These are phyloP conservation scores for Ochropacha duplaris DNA, from an alignment of 2,888 invertebrate genomes.

Conservation along the genomic window DNA sequence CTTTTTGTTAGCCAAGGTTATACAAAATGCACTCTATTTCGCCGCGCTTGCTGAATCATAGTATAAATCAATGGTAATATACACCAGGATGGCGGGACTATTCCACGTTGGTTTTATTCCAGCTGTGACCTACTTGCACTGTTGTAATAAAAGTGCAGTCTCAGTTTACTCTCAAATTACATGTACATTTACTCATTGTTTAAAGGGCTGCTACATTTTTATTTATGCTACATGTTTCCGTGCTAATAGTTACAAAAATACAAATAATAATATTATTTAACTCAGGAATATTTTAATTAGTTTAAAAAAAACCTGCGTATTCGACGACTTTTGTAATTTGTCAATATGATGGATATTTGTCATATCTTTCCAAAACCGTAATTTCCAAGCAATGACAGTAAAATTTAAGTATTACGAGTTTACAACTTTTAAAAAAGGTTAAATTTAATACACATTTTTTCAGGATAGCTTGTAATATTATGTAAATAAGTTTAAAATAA, in stretches of 20 bases:
- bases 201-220: constrained; percentile 1
- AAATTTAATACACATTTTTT: neutral
- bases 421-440: neutral
- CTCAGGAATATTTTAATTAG: no score
- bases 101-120: constrained; percentile 34
- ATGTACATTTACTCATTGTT: constrained; percentile 21
- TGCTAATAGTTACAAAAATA: no score
- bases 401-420: neutral
- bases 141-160: constrained; percentile 43
- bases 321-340: no score
- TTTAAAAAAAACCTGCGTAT: no score
- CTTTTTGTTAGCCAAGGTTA: neutral
- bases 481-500: neutral
- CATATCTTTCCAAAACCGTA: no score
- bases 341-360: no score
- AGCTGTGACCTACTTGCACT: constrained; percentile 38
- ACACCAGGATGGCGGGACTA: constrained; percentile 28
- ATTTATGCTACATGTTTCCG: no score
- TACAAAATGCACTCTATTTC: constrained; percentile 17
- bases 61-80: constrained; percentile 45
- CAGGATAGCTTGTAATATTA: neutral
- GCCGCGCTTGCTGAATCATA: constrained; percentile 23
- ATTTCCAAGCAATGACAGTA: no score
- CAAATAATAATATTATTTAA: no score
- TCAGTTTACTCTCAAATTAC: constrained; percentile 25